phyloP scores from a whole-genome alignment of 2,113 vertebrate species.

The Pithys albifrons region DNA sequence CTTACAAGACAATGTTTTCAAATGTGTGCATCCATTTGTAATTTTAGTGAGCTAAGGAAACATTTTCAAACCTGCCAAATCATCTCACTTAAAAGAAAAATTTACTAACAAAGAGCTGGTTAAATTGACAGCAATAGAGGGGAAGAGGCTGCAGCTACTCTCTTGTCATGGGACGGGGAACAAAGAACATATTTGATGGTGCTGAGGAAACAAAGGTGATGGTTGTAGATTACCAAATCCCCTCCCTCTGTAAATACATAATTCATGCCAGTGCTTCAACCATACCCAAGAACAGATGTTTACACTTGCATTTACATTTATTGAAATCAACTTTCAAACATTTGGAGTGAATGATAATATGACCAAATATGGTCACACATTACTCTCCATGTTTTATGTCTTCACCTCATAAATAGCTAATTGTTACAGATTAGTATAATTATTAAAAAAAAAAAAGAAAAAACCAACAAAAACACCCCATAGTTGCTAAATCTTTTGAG shows the following conservation, averaged over 20 bases:
- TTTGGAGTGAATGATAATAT: not conserved
- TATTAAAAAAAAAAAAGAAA: not conserved
- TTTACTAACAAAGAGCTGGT: not conserved
- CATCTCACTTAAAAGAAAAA: not conserved
- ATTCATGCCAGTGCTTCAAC: not conserved
- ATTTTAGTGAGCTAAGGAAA: not conserved
- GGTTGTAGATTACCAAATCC: not conserved
- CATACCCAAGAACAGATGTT: not conserved
- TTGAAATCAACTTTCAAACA: not conserved
- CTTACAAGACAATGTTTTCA: not conserved
- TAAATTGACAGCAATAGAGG: not conserved
- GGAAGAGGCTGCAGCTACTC: not conserved
- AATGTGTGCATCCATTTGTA: not conserved
- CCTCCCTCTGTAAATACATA: not conserved
- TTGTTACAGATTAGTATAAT: not conserved
- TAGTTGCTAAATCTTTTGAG: not conserved
- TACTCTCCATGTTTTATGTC: not conserved
- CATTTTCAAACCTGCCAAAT: not conserved
- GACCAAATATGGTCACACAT: not conserved
- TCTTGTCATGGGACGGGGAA: not conserved
- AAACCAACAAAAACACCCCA: too few species aligned
- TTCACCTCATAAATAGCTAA: not conserved
- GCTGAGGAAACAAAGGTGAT: not conserved
- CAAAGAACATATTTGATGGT: not conserved
- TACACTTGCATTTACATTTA: not conserved